Conservation (phyloP, 1,140 invertebrate genomes). For the Sarcophaga bullata region DNA sequence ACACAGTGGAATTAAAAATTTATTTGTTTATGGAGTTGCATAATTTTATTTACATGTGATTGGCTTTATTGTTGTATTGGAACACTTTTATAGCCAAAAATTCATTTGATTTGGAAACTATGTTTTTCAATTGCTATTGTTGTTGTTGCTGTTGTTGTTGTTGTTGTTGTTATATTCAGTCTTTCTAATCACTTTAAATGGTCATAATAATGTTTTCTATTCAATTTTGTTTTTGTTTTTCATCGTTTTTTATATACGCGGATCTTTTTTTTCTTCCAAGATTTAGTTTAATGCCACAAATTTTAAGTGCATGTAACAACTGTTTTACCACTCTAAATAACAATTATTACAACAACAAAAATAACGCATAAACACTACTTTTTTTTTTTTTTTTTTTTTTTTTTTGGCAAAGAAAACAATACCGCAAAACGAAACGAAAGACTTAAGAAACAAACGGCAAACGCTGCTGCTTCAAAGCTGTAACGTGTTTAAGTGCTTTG, state of each 20-base stretch:
- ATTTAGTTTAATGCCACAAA: not conserved
- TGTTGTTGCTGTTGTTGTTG: too few species aligned
- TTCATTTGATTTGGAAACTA: not conserved
- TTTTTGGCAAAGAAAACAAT: not conserved
- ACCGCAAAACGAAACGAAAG: not conserved
- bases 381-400: not conserved
- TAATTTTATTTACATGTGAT: not conserved
- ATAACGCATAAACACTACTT: constrained; percentile 23
- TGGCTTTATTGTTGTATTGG: not conserved
- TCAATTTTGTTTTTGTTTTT: not conserved
- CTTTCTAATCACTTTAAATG: not conserved
- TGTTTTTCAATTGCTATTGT: not conserved
- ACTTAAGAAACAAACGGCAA: too few species aligned
- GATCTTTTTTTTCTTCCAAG: too few species aligned
- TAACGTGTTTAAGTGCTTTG: not conserved
- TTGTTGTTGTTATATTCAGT: too few species aligned
- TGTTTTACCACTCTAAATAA: constrained; percentile 38
- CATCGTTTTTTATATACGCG: not conserved
- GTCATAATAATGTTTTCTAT: not conserved
- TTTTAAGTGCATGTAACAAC: constrained; percentile 36
- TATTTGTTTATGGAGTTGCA: not conserved
- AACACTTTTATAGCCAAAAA: not conserved
- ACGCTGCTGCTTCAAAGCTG: too few species aligned
- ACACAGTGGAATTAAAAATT: not conserved
- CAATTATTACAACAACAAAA: constrained; percentile 1